These are phyloP conservation scores for Xenus cinereus DNA, from an alignment of 2,113 vertebrate genomes.

Conservation along the genomic window DNA sequence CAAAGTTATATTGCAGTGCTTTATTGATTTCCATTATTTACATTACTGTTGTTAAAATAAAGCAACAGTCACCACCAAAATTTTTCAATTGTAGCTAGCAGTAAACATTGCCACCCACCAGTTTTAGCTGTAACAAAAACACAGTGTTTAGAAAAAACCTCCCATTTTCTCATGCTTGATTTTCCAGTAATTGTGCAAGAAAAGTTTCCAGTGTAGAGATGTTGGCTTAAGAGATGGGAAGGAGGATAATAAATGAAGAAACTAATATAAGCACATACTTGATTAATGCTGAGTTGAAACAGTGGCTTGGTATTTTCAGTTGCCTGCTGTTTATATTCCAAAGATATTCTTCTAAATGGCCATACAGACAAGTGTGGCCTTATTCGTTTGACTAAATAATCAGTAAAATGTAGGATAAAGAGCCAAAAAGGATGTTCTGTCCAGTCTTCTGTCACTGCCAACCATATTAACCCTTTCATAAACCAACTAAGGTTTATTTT, in stretches of 20 bases:
- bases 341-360: not conserved
- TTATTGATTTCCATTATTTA: not conserved
- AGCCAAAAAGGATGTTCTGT: not conserved
- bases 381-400: not conserved
- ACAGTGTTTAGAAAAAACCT: not conserved
- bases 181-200: not conserved
- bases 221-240: not conserved
- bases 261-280: not conserved
- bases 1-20: not conserved
- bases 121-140: not conserved
- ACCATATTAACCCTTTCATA: not conserved
- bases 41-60: not conserved
- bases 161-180: not conserved
- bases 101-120: not conserved
- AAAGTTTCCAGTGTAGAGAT: not conserved
- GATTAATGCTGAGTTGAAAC: not conserved
- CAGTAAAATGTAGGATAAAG: not conserved
- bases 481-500: not conserved
- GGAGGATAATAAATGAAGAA: not conserved
- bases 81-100: rapidly evolving
- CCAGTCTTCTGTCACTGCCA: not conserved
- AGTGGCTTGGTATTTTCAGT: not conserved
- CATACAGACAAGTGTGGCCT: not conserved
- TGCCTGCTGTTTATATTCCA: not conserved
- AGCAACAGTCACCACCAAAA: not conserved